phyloP scores from a whole-genome alignment of 2,797 vertebrate species.

The Callimico goeldii region DNA sequence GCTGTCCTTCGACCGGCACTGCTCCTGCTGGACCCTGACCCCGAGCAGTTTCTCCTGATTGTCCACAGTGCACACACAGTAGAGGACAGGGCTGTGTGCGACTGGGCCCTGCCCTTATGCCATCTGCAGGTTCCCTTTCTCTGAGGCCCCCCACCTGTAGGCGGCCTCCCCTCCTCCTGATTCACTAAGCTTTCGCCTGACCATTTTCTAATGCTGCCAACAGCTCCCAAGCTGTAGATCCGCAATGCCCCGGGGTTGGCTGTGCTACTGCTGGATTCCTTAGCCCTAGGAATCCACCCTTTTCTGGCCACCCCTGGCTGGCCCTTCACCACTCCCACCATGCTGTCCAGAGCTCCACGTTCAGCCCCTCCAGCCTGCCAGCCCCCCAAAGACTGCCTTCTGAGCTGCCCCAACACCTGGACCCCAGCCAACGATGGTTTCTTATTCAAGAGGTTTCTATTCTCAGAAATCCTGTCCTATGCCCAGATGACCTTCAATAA shows the following conservation, averaged over 20 bases:
- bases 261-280: no score
- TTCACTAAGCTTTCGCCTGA: neutral
- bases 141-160: no score
- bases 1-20: rapidly evolving
- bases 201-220: neutral
- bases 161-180: neutral
- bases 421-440: rapidly evolving
- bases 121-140: neutral
- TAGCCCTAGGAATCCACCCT: no score
- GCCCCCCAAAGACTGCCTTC: neutral
- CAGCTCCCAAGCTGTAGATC: neutral
- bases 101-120: neutral
- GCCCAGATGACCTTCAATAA: neutral
- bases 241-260: rapidly evolving
- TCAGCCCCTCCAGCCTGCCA: no score
- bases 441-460: neutral
- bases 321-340: neutral
- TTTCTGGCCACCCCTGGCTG: neutral
- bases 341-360: neutral
- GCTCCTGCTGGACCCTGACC: neutral
- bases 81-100: neutral
- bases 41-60: neutral
- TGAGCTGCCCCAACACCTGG: neutral
- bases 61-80: neutral
- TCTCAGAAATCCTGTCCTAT: neutral